Conservation (phyloP, 2,797 vertebrate genomes). For the Cyprinodon diabolis region DNA sequence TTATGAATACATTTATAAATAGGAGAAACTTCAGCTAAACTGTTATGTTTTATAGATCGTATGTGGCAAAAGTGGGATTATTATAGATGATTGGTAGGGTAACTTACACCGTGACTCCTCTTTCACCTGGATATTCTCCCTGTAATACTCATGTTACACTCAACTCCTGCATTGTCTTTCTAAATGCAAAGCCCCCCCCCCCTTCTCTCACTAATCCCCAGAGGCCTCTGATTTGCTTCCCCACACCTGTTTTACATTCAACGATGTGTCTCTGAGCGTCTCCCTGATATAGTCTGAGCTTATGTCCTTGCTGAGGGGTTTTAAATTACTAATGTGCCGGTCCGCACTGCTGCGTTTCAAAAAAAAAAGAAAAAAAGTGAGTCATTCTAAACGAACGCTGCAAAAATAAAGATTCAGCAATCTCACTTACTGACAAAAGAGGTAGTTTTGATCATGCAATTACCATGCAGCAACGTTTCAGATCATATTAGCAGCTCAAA, state of each 20-base stretch:
- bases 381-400: constrained; percentile 4
- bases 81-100: not conserved
- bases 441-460: not conserved
- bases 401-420: constrained; percentile 8
- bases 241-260: constrained; percentile 60
- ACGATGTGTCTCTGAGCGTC: constrained; percentile 41
- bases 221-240: constrained; percentile 37
- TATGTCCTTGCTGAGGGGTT: constrained; percentile 36
- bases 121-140: not conserved
- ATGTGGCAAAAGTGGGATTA: not conserved
- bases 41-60: constrained; percentile 5
- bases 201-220: constrained; percentile 29
- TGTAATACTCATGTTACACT: constrained; percentile 6
- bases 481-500: not conserved
- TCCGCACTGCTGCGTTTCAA: constrained; percentile 3
- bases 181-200: constrained; percentile 6
- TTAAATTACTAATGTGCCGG: constrained; percentile 18
- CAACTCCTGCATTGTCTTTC: constrained; percentile 27
- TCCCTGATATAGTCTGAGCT: constrained; percentile 17
- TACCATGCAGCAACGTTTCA: not conserved
- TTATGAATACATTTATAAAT: constrained; percentile 18
- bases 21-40: not conserved
- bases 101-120: not conserved
- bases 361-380: not conserved
- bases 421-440: constrained; percentile 1